Base-by-base conservation (phyloP, 1,140 invertebrate species). In the Bombus breviceps region DNA sequence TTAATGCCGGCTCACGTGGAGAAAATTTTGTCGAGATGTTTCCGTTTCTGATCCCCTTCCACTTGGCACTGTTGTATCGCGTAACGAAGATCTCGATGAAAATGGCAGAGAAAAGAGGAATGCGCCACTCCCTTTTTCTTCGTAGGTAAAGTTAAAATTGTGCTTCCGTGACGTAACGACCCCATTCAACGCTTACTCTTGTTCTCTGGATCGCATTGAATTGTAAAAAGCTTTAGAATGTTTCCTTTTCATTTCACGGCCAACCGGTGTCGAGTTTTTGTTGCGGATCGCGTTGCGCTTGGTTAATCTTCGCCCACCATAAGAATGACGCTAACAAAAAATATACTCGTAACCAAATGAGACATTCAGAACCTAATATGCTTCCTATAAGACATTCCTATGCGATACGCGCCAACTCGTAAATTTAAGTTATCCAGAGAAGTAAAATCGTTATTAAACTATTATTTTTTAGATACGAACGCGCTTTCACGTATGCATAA, bases 21-120 rank as follows among this genome's bases (percentile, higher is more conserved):
- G 41, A 47, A 81, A 85, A 80, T 62, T 87, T 69, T 57, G 64
- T 76, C 86, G 89, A 89, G 89, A 90, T 85, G 90, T 89, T 92
- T 89, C 85, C 88, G 76, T 90, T 85, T 85, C 68, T 59, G 73
- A 68, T n/a, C 80, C 89, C 89, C 80, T 86, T 90, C 76, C 82
- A 64, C 87, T 79, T 79, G 62, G 53, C 43, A 68, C 43, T 53
- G 64, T 75, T 47, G 53, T 84, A 85, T 85, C 71, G 69, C 71
- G 59, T 80, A 79, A 39, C 76, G 83, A 72, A 85, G 77, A 43
- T 68, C 68, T 8, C 68, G 53, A 64, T 85, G 41, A 64, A 85
- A 85, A 59, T 32, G 76, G 41, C 34, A 41, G 41, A n/a, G 43
- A 43, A 53, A 53, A 57, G 37, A 53, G 47, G 28, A 39, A 53